Evolutionary conservation across 2,888 invertebrate species (phyloP).

Genomic region (Xylocampa areola): DNA sequence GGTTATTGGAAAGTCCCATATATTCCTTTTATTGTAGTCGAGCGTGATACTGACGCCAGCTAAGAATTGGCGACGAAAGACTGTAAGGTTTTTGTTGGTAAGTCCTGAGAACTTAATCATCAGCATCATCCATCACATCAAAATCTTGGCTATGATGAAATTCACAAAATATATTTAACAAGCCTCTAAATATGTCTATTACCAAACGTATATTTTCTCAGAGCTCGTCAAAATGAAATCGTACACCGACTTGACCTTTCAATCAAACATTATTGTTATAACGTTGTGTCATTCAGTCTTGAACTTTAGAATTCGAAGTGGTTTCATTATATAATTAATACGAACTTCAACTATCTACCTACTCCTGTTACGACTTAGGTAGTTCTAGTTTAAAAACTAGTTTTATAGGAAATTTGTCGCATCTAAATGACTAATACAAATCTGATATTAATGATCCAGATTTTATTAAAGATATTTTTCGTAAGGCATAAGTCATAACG

Average conservation of each 20-base stretch:
- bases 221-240: slow-evolving; percentile 46
- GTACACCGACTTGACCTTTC: slow-evolving; percentile 41
- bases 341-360: slow-evolving; percentile 13
- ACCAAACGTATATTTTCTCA: slow-evolving; percentile 19
- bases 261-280: slow-evolving; percentile 39
- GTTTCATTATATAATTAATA: slow-evolving; percentile 39
- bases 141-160: background rate
- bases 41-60: background rate
- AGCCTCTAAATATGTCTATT: slow-evolving; percentile 9
- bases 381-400: slow-evolving; percentile 18
- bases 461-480: slow-evolving; percentile 2
- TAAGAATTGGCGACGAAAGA: background rate
- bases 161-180: slow-evolving; percentile 1
- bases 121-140: too few relatives aligned
- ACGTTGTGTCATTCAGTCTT: slow-evolving; percentile 48
- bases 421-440: slow-evolving; percentile 21
- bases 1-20: slow-evolving; percentile 13
- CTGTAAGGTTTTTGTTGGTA: too few relatives aligned
- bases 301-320: slow-evolving; percentile 41
- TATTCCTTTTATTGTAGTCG: background rate
- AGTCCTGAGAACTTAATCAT: too few relatives aligned
- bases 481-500: slow-evolving; percentile 8
- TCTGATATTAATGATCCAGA: slow-evolving; percentile 26
- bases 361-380: slow-evolving; percentile 15
- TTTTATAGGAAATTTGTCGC: slow-evolving; percentile 11